These are phyloP conservation scores for Paragorgia papillata DNA, from an alignment of 92 coral and sea anemone genomes.

Conservation along the genomic window DNA sequence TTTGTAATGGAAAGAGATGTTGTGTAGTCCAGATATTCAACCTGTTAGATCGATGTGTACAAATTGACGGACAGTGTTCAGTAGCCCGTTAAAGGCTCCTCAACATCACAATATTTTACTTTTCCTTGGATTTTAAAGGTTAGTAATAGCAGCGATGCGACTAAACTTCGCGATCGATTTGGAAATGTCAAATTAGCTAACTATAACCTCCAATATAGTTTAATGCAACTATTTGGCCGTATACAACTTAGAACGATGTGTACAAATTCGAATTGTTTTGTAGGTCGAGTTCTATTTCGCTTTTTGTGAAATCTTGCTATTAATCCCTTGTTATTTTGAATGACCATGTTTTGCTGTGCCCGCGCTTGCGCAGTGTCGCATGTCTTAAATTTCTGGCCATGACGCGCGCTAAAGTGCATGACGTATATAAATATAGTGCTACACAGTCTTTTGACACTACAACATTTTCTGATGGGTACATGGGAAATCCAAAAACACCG, in stretches of 20 bases:
- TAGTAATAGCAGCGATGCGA: background rate
- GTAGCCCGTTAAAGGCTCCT: background rate
- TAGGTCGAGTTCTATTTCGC: background rate
- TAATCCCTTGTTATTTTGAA: background rate
- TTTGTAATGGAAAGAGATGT: too few relatives aligned
- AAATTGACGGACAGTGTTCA: background rate
- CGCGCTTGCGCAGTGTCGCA: constrained; percentile 20
- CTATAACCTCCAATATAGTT: background rate
- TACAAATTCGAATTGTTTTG: constrained; percentile 9
- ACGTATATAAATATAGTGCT: too few relatives aligned
- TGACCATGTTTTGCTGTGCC: constrained; percentile 4
- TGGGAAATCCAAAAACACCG: too few relatives aligned
- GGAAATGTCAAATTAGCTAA: background rate
- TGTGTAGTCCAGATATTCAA: too few relatives aligned
- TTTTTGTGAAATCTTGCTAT: constrained; percentile 7
- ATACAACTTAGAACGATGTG: background rate
- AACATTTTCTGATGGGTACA: too few relatives aligned
- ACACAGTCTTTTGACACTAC: too few relatives aligned
- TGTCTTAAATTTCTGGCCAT: constrained; percentile 2
- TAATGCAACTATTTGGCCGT: constrained; percentile 12
- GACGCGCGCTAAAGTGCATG: too few relatives aligned
- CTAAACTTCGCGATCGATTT: background rate
- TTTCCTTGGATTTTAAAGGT: background rate
- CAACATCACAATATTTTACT: constrained; percentile 2
- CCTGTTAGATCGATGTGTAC: too few relatives aligned